A percentile compares a stretch with the other conserved stretches of the same genome.
Conservation (phyloP, 2,888 invertebrate genomes). For the Eilema sororculum region DNA sequence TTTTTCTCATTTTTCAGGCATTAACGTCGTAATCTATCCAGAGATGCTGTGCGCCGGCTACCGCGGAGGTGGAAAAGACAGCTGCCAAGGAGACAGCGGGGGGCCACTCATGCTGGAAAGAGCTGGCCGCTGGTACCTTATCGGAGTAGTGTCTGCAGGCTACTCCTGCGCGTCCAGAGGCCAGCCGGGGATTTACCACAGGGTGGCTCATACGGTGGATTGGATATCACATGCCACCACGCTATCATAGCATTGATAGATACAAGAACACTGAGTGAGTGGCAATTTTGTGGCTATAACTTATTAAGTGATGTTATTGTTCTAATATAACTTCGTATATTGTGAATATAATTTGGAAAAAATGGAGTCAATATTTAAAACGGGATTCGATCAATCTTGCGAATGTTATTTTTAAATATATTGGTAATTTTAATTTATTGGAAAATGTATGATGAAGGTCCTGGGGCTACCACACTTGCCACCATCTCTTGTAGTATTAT, state of each 20-base stretch:
- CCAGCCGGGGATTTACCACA: slow-evolving; percentile 97
- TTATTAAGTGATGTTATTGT: slow-evolving; percentile 11
- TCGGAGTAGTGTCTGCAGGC: slow-evolving; percentile 96
- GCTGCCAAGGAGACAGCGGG: slow-evolving; percentile 93
- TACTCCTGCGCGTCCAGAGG: slow-evolving; percentile 97
- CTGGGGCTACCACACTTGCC: background rate
- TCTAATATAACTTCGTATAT: background rate
- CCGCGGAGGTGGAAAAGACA: slow-evolving; percentile 94
- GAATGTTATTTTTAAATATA: slow-evolving; percentile 1
- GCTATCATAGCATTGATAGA: slow-evolving; percentile 65
- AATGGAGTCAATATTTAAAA: slow-evolving; percentile 2
- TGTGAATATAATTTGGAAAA: slow-evolving; percentile 2
- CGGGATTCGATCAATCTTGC: background rate
- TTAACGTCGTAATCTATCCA: slow-evolving; percentile 96
- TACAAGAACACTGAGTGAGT: slow-evolving; percentile 29
- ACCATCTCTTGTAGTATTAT: no score
- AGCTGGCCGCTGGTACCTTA: slow-evolving; percentile 95
- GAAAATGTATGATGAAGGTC: background rate
- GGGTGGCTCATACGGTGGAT: slow-evolving; percentile 97
- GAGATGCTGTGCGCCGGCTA: slow-evolving; percentile 98
- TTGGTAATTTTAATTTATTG: background rate
- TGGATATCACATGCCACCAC: slow-evolving; percentile 92
- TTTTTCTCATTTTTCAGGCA: slow-evolving; percentile 82
- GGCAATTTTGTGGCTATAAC: slow-evolving; percentile 37
- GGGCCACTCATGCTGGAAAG: slow-evolving; percentile 96